phyloP scores from a whole-genome alignment of 2,888 invertebrate species.

The Drosophila pseudotakahashii region DNA sequence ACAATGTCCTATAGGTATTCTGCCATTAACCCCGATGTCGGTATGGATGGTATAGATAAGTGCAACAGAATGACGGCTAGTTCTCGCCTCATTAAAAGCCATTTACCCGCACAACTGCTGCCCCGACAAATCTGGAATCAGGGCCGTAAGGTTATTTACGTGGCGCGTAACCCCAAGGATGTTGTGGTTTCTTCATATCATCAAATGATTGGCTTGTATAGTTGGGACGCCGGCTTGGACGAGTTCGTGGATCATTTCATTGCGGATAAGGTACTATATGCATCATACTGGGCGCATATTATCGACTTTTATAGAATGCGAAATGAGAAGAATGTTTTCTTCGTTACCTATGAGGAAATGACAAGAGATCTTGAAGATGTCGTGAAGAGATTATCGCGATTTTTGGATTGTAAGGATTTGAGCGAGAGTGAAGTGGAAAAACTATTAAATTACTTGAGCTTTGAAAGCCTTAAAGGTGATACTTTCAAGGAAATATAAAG shows the following conservation, averaged over 20 bases:
- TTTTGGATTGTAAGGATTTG: slow-evolving; percentile 38
- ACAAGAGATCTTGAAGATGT: slow-evolving; percentile 55
- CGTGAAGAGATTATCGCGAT: slow-evolving; percentile 40
- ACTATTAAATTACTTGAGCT: slow-evolving; percentile 42
- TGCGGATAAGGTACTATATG: slow-evolving; percentile 35
- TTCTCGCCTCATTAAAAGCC: slow-evolving; percentile 66
- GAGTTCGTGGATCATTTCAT: slow-evolving; percentile 69
- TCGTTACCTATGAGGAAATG: slow-evolving; percentile 75
- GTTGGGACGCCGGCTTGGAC: slow-evolving; percentile 86
- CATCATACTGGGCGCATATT: slow-evolving; percentile 66
- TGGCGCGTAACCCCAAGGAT: slow-evolving; percentile 93
- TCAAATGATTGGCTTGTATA: slow-evolving; percentile 87
- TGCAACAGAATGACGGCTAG: slow-evolving; percentile 20
- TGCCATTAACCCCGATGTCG: not conserved
- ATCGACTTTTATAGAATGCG: slow-evolving; percentile 73
- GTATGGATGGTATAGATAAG: not conserved
- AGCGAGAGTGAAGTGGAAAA: slow-evolving; percentile 31
- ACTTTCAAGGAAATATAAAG: not conserved
- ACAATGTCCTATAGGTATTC: not conserved
- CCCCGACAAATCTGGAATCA: slow-evolving; percentile 59
- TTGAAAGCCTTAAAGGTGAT: slow-evolving; percentile 52
- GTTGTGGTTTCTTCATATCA: slow-evolving; percentile 92
- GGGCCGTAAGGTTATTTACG: slow-evolving; percentile 88
- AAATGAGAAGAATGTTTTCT: slow-evolving; percentile 62
- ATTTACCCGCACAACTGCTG: slow-evolving; percentile 63